Evolutionary conservation across 2,113 vertebrate species (phyloP), one percentile per base, ranked within the genome.

Genomic region (Polyodon spathula): DNA sequence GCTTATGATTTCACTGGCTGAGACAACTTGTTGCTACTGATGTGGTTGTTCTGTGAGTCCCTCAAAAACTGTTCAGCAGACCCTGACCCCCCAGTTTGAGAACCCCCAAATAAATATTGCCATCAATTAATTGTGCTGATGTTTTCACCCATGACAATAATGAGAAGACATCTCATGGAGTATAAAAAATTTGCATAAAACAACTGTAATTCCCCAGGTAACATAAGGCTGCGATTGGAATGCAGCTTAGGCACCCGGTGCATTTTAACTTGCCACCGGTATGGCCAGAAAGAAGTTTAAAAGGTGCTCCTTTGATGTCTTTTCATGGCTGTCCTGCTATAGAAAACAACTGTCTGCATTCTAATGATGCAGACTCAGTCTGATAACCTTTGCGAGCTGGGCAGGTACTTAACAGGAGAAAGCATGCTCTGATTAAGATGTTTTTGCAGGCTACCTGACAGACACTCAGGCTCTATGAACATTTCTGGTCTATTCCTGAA

Each of bases 361-460:
- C 43, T 42, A 41, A 48, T 43, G 37, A 44, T 9, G 40, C 38
- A 41, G 38, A 5, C 15, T 17, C 40, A 37, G 9, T 12, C 50
- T 64, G 57, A 59, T 59, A 54, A 64, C 63, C 63, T 64, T 54
- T 42, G 46, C 16, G 57, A 7, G 17, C 12, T 54, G 50, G 27
- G 14, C 16, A 42, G 50, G 40, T 12, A 48, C 43, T 27, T 48
- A 16, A 38, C 58, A 38, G 41, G 9, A 11, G 12, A 43, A 43
- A 48, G 37, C 53, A 27, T 11, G 37, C 15, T 2, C 16, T 54
- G 53, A 54, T 54, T 17, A 16, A 54, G 15, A 54, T 54, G 53
- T 16, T 16, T 54, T 54, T 37, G 37, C 53, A 54, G 15, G 16
- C 53, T 54, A 54, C 16, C 53, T 54, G 46, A 50, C 46, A 50